Percentiles rank a stretch among this genome's conserved stretches.
Conservation (phyloP, 2,797 vertebrate genomes). For the Pseudochirops cupreus region DNA sequence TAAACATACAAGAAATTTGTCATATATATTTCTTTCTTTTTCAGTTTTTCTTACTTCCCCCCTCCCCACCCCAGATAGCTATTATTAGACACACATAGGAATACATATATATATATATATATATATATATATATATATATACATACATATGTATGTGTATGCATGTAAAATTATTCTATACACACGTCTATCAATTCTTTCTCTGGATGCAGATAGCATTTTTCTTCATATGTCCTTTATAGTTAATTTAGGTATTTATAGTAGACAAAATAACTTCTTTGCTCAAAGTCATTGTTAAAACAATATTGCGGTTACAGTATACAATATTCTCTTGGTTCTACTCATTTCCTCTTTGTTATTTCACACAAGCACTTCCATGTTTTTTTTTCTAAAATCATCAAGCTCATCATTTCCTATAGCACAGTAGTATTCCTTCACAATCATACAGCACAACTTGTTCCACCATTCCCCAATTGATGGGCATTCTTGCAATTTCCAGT, state of each 20-base stretch:
- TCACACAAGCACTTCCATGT: neutral
- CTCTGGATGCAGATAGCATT: neutral
- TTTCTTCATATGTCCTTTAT: neutral
- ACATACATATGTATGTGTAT: too few species aligned
- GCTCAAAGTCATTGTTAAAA: neutral
- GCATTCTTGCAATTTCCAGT: neutral
- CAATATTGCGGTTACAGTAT: neutral
- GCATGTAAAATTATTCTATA: neutral
- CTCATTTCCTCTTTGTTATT: neutral
- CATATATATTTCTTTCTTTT: neutral
- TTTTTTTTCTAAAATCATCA: neutral
- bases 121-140: too few species aligned
- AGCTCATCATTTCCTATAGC: neutral
- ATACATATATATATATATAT: too few species aligned
- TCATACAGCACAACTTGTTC: neutral
- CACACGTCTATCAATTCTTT: neutral
- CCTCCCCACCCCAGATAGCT: neutral
- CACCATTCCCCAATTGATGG: neutral
- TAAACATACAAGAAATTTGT: neutral
- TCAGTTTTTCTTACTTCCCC: neutral
- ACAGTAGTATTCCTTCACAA: neutral
- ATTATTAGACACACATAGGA: neutral
- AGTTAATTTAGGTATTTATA: neutral
- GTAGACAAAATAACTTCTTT: neutral
- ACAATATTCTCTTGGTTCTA: neutral